These are phyloP conservation scores for Trigoniulus corallinus DNA, from an alignment of 1,140 invertebrate species.

Conservation along the genomic window DNA sequence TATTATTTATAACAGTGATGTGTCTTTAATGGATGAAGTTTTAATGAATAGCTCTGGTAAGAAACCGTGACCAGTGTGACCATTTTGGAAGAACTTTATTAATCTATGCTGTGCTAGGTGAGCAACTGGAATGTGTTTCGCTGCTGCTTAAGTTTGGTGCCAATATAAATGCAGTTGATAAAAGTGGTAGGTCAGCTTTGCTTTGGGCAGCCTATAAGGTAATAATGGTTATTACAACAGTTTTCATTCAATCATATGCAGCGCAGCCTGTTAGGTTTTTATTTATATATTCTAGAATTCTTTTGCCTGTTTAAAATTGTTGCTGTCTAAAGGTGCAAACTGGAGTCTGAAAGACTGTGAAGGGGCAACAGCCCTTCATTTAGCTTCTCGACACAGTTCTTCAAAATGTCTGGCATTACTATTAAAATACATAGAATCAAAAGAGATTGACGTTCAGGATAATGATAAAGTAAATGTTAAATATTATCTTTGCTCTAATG, in stretches of 20 bases:
- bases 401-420: constrained; percentile 26
- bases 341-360: constrained; percentile 26
- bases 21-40: too few relatives aligned
- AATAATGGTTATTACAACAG: background rate
- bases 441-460: constrained; percentile 28
- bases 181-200: constrained; percentile 21
- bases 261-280: background rate
- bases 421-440: constrained; percentile 23
- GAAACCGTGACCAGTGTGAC: too few relatives aligned
- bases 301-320: constrained; percentile 21
- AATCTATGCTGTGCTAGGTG: constrained; percentile 25
- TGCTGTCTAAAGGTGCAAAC: constrained; percentile 24
- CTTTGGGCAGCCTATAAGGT: constrained; percentile 22
- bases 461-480: constrained; percentile 23
- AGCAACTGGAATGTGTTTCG: constrained; percentile 18
- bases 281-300: constrained; percentile 20
- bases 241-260: background rate
- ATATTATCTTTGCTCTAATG: background rate
- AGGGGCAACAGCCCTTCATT: constrained; percentile 25
- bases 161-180: constrained; percentile 14
- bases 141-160: constrained; percentile 17
- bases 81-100: constrained; percentile 21
- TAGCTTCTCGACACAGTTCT: constrained; percentile 26
- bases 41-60: too few relatives aligned
- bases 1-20: too few relatives aligned